Percentiles rank a stretch among this genome's conserved stretches.
Conservation (phyloP, 35 echinoderm and acorn worm species). For the Ophiothrix spiculata region DNA sequence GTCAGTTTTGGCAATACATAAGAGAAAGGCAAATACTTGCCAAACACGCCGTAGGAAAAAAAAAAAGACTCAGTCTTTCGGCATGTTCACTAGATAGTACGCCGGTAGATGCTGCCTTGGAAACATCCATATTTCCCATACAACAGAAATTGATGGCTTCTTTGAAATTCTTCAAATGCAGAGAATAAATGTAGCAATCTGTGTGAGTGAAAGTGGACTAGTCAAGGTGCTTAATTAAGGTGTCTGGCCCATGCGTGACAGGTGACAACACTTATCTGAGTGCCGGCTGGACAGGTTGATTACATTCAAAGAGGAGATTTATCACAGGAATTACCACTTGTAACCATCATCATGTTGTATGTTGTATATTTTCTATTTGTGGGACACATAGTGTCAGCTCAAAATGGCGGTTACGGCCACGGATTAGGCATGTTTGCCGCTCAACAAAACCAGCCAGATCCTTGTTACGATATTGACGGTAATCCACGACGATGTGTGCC, state of each 20-base stretch:
- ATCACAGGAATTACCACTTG: not conserved
- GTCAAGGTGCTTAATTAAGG: not conserved
- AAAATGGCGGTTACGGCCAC: slow-evolving; percentile 1
- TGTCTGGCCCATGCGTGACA: not conserved
- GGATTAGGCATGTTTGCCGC: slow-evolving; percentile 57
- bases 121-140: not conserved
- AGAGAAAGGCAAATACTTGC: slow-evolving; percentile 8
- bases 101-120: not conserved
- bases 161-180: not conserved
- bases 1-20: not conserved
- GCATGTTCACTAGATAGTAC: not conserved
- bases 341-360: not conserved
- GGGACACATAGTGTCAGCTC: not conserved
- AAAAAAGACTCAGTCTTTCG: not conserved
- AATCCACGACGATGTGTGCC: slow-evolving; percentile 71
- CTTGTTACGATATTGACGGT: slow-evolving; percentile 64
- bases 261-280: not conserved
- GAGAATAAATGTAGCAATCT: not conserved
- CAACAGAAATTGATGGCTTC: not conserved
- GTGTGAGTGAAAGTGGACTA: not conserved
- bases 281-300: not conserved
- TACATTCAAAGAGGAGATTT: not conserved
- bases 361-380: not conserved
- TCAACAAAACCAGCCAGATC: slow-evolving; percentile 58
- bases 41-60: not conserved